Base-by-base conservation (phyloP, 1,140 invertebrate genomes). In the Rhagoletis pomonella region DNA sequence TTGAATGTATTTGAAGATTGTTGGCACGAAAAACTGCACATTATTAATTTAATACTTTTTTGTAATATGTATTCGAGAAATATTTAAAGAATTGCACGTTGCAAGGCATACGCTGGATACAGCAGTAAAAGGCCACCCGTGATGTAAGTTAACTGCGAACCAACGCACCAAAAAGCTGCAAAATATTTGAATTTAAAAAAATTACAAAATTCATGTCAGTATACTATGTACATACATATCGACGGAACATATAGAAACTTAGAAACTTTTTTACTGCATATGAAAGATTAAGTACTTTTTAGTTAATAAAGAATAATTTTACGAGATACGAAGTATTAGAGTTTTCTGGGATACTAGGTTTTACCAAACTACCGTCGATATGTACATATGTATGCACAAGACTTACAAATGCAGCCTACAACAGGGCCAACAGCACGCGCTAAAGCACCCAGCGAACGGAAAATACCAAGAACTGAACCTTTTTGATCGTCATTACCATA, bases 401-500 rank as follows among this genome's bases (percentile, higher is more conserved):
- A 92, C 90, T 93, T 92, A 96, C 96, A 94, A 89, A 96, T 94
- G 87, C 97, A 97, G 65, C 97, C 96, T n/a, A 98, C 90, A 77
- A 99, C 93, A 7, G 98, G 98, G 29, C 98, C 98, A 58, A 98
- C 92, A n/a, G 97, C 98, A 89, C 98, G 94, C 47, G 98, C 98
- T 29, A 99, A 94, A 10, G 98, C 97, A 19, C 98, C 98, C 19
- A 99, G 94, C 1, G 98, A 99, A 89, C 99, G 94, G 91, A 99
- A 98, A 89, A 98, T 97, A 5, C 99, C 99, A 89, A 99, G 96
- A 87, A 98, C 96, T 9, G 96, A 96, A 29, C 99, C 99, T 92
- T 99, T 99, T 91, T 99, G 97, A 91, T 96, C 95, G 86, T 95
- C 95, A 39, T 96, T 95, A 5, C 98, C 97, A 93, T 97, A 96